These are phyloP conservation scores for Vespertilio murinus DNA, from an alignment of 2,797 vertebrate genomes.

Conservation along the genomic window DNA sequence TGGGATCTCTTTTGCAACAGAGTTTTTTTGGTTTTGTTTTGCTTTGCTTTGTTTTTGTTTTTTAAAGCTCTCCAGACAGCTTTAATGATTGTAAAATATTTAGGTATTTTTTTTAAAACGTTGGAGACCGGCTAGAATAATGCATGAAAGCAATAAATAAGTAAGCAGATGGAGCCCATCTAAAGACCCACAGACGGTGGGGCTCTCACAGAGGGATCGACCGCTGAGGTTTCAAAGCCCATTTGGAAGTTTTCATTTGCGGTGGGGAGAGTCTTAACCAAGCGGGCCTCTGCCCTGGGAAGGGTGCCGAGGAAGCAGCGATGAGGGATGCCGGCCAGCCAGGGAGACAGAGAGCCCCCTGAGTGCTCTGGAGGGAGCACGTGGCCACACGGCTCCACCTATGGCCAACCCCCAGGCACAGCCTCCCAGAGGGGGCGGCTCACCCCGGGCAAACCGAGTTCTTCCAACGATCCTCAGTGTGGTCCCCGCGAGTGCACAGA, in stretches of 20 bases:
- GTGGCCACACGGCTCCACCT: not conserved
- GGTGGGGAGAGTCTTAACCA: conserved; percentile 66
- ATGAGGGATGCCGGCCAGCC: not conserved
- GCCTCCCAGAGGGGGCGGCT: not conserved
- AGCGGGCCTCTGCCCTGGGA: conserved; percentile 19
- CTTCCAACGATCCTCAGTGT: not conserved
- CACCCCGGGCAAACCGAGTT: not conserved
- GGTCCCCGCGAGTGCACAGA: not conserved
- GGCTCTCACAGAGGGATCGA: conserved; percentile 61
- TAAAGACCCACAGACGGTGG: conserved; percentile 44
- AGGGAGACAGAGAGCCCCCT: not conserved
- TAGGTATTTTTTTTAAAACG: conserved; percentile 74
- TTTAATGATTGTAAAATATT: conserved; percentile 77
- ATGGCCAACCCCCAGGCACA: not conserved
- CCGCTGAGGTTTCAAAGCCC: conserved; percentile 63
- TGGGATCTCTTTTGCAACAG: conserved; percentile 54
- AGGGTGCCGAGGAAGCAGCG: not conserved
- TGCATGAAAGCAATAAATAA: conserved; percentile 79
- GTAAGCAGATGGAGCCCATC: conserved; percentile 74
- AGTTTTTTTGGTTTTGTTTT: not conserved
- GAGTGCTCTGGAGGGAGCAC: not conserved
- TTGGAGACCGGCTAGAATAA: conserved; percentile 73
- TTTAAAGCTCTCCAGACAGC: conserved; percentile 26
- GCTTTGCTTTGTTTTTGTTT: not conserved
- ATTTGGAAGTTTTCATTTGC: conserved; percentile 71